Evolutionary conservation across 2,888 invertebrate genomes (phyloP).

Genomic region (Macrosiphum euphorbiae): DNA sequence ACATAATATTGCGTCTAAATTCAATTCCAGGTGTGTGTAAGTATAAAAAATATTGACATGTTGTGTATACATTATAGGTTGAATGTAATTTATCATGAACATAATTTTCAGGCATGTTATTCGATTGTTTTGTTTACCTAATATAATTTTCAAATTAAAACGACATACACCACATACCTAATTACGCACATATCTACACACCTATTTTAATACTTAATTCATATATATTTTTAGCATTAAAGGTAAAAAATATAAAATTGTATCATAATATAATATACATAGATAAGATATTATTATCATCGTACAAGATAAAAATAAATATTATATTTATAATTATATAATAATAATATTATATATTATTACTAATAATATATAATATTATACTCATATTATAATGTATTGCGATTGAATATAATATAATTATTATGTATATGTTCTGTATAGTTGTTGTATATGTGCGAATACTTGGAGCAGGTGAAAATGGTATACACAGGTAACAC

Average conservation of each 20-base stretch:
- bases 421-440: no score
- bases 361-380: no score
- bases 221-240: neutral
- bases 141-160: neutral
- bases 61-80: neutral
- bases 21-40: neutral
- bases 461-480: neutral
- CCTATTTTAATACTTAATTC: no score
- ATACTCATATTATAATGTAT: no score
- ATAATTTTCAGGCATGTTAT: neutral
- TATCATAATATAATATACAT: neutral
- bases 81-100: neutral
- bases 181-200: no score
- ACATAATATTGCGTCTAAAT: neutral
- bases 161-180: neutral
- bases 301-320: neutral
- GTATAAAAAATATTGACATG: neutral
- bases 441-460: no score
- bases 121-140: neutral
- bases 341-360: no score
- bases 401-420: no score
- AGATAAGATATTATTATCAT: neutral
- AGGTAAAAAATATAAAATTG: neutral
- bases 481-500: neutral
- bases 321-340: no score